Base-by-base conservation (phyloP, 2,797 vertebrate genomes). In the Dendrocincla fuliginosa region DNA sequence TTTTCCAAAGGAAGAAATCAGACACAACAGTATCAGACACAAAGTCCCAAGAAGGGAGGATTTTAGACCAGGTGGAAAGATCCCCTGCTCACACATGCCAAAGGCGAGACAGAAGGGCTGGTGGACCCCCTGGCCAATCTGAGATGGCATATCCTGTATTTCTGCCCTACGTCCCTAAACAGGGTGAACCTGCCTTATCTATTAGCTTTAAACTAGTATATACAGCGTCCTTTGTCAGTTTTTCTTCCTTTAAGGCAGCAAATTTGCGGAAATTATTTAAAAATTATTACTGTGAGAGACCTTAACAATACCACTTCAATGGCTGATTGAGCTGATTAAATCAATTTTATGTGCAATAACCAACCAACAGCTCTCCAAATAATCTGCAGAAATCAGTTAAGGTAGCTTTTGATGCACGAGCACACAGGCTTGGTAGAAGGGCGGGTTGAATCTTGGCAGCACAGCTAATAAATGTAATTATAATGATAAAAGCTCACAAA, bases 401-500 rank as follows among this genome's bases (percentile, higher is more conserved):
- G 90, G 93, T 90, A 96, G 89, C 57, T 93, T 90, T 78, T 50
- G 57, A 94, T 75, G 92, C 80, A 92, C 86, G 46, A 96, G 79
- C 92, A 55, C 30, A 73, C 39, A 65, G 84, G 41, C 89, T 82
- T 52, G 79, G 73, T 53, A 33, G 86, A 83, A 84, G 50, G 80
- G 89, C 7, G 64, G 96, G 52, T 18, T 91, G 71, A 88, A 65
- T 70, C 50, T 85, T 97, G 97, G 87, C 96, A 97, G 95, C 89
- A 86, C 5, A 39, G 81, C 93, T 98, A 98, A 98, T 97, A 97
- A 97, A 97, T 96, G 84, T 97, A 98, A 98, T 98, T 98, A 97
- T 95, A 95, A 97, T 93, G 97, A 98, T 98, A 98, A 98, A 98
- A 97, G 97, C 95, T 97, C 96, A 91, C 96, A 98, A 98, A 98